Base-by-base conservation (phyloP, 2,797 vertebrate genomes). In the Tympanoctomys barrerae region DNA sequence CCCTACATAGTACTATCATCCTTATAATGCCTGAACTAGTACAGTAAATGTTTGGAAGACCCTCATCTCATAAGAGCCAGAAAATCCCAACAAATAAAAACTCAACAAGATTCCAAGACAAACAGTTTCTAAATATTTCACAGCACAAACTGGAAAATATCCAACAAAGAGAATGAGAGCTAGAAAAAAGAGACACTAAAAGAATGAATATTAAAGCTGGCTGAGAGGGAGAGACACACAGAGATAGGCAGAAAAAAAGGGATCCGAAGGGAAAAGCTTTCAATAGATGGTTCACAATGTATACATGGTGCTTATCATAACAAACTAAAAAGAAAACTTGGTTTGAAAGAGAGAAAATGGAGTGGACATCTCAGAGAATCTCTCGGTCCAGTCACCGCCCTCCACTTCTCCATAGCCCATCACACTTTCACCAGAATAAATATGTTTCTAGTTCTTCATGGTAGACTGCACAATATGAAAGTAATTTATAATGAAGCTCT, bases 351-450 rank as follows among this genome's bases (percentile, higher is more conserved):
- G 19, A 18, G 77, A 94, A 86, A 68, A 84, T 26, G 7, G 11
- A 6, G 86, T 79, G 33, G 68, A 73, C 31, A 91, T 19, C 33
- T 75, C 10, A 90, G 18, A n/a, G 5, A 52, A 31, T 70, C 1
- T 0, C 3, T n/a, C 0, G 26, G 5, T 6, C 26, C 2, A 18
- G 12, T 90, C 12, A 81, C 7, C 6, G 11, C 19, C 1, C 39
- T 2, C 42, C 1, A 31, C 7, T 5, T 46, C 5, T 12, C 10
- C 39, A 9, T 42, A 1, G 2, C 21, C 7, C 57, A 39, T 77
- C 13, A 66, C 42, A 22, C 28, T 14, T 68, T 89, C 57, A 88
- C 39, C 16, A 73, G 4, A 24, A 70, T 68, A 82, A 90, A 61
- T 33, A 79, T 22, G 13, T 11, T 82, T 81, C 13, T 21, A 78